Conservation (phyloP, 2,888 invertebrate genomes). For the Scaptomyza tumidula region DNA sequence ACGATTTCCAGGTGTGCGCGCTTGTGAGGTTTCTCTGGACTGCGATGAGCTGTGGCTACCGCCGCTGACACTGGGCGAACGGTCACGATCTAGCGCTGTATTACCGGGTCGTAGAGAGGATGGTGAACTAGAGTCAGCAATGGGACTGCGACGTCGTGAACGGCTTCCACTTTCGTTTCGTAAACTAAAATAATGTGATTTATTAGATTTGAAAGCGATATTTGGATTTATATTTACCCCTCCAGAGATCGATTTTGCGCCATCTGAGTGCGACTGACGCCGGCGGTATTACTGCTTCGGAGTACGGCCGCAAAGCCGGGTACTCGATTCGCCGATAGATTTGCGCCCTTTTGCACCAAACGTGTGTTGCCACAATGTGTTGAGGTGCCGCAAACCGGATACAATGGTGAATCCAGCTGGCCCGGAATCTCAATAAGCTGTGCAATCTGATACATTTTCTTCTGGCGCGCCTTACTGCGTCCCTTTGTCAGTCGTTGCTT, state of each 20-base stretch:
- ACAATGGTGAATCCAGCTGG: constrained; percentile 81
- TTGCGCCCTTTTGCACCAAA: constrained; percentile 85
- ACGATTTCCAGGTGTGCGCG: constrained; percentile 78
- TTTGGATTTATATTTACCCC: constrained; percentile 67
- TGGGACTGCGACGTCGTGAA: constrained; percentile 85
- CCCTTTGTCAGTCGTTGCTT: constrained; percentile 95
- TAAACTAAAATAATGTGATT: constrained; percentile 56
- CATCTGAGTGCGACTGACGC: constrained; percentile 83
- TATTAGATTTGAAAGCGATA: not conserved
- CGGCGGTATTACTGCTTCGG: constrained; percentile 84
- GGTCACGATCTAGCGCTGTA: constrained; percentile 70
- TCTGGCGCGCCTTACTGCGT: constrained; percentile 96
- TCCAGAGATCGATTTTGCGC: constrained; percentile 83
- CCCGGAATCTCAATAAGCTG: constrained; percentile 93
- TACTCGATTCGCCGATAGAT: constrained; percentile 85
- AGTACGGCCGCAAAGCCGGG: constrained; percentile 87
- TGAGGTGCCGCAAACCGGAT: constrained; percentile 78
- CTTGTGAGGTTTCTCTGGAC: constrained; percentile 82
- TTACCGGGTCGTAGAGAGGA: constrained; percentile 60
- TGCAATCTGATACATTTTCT: constrained; percentile 98
- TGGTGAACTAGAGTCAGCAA: constrained; percentile 84
- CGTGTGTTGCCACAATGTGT: constrained; percentile 79
- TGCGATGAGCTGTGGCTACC: constrained; percentile 84
- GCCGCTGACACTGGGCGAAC: constrained; percentile 82
- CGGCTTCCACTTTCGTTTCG: constrained; percentile 79